These are phyloP conservation scores for Acanthopleura granulata DNA, from an alignment of 2,888 invertebrate genomes.

Conservation along the genomic window DNA sequence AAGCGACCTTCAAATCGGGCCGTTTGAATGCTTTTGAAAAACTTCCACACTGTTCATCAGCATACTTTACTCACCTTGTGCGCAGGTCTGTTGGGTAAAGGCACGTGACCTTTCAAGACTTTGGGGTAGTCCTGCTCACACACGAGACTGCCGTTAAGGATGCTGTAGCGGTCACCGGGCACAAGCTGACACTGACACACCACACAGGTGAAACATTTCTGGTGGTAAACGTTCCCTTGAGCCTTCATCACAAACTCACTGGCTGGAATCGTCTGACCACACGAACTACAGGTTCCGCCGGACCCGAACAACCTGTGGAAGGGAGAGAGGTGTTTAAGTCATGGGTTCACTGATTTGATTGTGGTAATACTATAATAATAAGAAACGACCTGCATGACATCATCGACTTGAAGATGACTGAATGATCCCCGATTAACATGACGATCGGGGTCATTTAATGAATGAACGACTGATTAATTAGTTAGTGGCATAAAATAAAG, in stretches of 20 bases:
- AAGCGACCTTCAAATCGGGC: no score
- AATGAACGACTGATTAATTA: no score
- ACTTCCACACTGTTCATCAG: no score
- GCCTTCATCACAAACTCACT: slow-evolving; percentile 94
- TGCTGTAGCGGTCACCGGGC: slow-evolving; percentile 93
- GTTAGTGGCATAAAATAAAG: no score
- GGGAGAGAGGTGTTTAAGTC: background rate
- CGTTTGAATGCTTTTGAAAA: no score
- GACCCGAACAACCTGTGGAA: slow-evolving; percentile 87
- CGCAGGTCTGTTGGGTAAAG: slow-evolving; percentile 45
- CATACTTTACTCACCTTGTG: slow-evolving; percentile 48
- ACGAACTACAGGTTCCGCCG: slow-evolving; percentile 90
- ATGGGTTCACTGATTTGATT: background rate
- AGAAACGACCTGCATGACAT: no score
- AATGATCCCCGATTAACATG: no score
- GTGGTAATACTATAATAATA: background rate
- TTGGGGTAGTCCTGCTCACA: slow-evolving; percentile 98
- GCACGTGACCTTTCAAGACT: slow-evolving; percentile 74
- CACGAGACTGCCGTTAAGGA: slow-evolving; percentile 89
- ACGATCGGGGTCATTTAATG: no score
- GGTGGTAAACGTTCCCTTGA: slow-evolving; percentile 83
- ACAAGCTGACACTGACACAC: slow-evolving; percentile 90
- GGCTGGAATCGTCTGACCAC: slow-evolving; percentile 92
- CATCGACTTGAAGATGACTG: no score
- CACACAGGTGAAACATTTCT: slow-evolving; percentile 95